Evolutionary conservation across 2,113 vertebrate genomes (phyloP).

Genomic region (Urocynchramus pylzowi): DNA sequence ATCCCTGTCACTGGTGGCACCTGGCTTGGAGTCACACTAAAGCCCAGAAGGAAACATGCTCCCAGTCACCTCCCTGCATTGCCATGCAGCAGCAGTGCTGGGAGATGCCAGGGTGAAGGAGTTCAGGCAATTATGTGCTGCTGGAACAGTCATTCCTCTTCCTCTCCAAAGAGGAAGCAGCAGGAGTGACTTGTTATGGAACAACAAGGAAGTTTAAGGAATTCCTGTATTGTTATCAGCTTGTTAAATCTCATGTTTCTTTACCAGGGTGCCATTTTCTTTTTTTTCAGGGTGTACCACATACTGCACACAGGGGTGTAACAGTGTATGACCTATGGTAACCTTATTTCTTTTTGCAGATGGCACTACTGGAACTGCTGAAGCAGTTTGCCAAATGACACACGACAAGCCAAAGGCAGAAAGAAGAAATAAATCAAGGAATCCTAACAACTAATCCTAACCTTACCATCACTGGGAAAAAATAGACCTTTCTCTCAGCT

Average conservation of each 20-base stretch:
- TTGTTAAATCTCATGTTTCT: not conserved
- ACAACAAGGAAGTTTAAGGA: not conserved
- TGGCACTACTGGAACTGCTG: not conserved
- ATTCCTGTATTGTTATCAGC: not conserved
- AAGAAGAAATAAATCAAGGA: not conserved
- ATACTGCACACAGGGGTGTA: not conserved
- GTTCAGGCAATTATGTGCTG: not conserved
- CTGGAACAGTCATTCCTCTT: not conserved
- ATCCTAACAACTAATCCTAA: not conserved
- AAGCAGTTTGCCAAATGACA: not conserved
- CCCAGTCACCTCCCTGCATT: not conserved
- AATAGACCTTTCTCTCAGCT: not conserved
- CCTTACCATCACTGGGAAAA: not conserved
- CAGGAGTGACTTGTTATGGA: not conserved
- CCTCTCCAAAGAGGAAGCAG: not conserved
- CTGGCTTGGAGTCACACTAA: not conserved
- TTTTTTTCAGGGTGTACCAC: not conserved
- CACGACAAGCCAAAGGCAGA: not conserved
- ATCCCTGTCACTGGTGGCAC: not conserved
- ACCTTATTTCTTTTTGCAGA: not conserved
- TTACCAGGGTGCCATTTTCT: not conserved
- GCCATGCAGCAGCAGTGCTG: not conserved
- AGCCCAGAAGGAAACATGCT: not conserved
- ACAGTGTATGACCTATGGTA: not conserved
- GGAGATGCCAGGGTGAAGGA: not conserved